These are phyloP conservation scores for Pipa parva DNA, from an alignment of 2,113 vertebrate species.

Conservation along the genomic window DNA sequence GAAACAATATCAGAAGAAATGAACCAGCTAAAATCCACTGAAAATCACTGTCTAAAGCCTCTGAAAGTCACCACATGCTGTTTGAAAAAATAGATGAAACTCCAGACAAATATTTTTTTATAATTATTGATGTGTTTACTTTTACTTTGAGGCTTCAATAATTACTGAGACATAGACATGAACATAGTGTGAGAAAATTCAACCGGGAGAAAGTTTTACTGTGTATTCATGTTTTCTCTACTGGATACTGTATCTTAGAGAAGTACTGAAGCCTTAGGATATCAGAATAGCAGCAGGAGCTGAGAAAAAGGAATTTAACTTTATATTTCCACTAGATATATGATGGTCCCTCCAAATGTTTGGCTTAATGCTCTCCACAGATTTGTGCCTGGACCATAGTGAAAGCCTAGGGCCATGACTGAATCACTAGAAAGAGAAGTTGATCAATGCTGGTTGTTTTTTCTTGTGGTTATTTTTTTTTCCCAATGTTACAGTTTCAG, in stretches of 20 bases:
- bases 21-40: background rate
- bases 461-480: conserved; percentile 29
- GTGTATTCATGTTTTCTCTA: conserved; percentile 30
- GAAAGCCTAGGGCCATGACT: conserved; percentile 34
- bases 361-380: conserved; percentile 28
- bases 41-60: conserved; percentile 1
- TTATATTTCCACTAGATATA: conserved; percentile 28
- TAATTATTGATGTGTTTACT: conserved; percentile 40
- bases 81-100: conserved; percentile 11
- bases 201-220: conserved; percentile 32
- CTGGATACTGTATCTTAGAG: conserved; percentile 34
- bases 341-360: conserved; percentile 28
- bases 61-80: conserved; percentile 8
- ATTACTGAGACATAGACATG: conserved; percentile 28
- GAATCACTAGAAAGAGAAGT: conserved; percentile 23
- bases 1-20: background rate
- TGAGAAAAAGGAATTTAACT: conserved; percentile 31
- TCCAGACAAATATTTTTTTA: conserved; percentile 18
- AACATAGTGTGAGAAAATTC: conserved; percentile 28
- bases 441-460: conserved; percentile 29
- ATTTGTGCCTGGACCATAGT: conserved; percentile 24
- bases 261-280: conserved; percentile 25
- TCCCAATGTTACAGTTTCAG: background rate
- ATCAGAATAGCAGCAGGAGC: conserved; percentile 35
- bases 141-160: conserved; percentile 35